Base-by-base conservation (phyloP, 2,888 invertebrate species). In the Baronia brevicornis region DNA sequence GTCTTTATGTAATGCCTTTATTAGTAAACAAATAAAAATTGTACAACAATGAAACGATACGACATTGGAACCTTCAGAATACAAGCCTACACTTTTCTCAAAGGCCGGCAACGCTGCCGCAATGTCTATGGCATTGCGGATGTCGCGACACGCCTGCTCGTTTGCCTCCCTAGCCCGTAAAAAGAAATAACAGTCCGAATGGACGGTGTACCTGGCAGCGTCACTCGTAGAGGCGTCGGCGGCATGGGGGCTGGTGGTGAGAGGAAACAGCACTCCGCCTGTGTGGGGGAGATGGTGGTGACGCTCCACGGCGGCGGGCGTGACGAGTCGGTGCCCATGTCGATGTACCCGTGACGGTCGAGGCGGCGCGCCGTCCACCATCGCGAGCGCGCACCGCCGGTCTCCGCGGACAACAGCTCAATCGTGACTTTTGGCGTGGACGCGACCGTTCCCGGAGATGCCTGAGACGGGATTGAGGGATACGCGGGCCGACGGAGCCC, bases 261-360 rank as follows among this genome's bases (percentile, higher is more conserved):
- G 41, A 25, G 57, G 55, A 41, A 54, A 39, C 43, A 56, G 33
- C 15, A 36, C 11, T 28, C 49, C 36, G 20, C n/a, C 5, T 6
- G 34, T 20, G 6, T 28, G 14, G 24, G 31, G 28, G 26, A 13
- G 13, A 24, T 9, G 22, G 5, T 18, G 58, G 62, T 70, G 57
- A 56, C 62, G 50, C 63, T 61, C 13, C 25, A 13, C 0, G 34
- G 21, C 6, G 26, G 18, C 8, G 22, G 19, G 6, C 28, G 32
- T 2, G 47, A 37, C 1, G 56, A 45, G 29, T 69, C 54, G 39
- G 65, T 60, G 44, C 72, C 78, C 86, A 87, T 86, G 43, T 86
- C 85, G 52, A 86, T 80, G 43, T 87, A 87, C 2, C 87, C 87
- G 71, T 86, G 84, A 28, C 75, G 79, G 56, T 88, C 87, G 53